Evolutionary conservation across 2,797 vertebrate species (phyloP).

Genomic region (Ispidina lecontei): DNA sequence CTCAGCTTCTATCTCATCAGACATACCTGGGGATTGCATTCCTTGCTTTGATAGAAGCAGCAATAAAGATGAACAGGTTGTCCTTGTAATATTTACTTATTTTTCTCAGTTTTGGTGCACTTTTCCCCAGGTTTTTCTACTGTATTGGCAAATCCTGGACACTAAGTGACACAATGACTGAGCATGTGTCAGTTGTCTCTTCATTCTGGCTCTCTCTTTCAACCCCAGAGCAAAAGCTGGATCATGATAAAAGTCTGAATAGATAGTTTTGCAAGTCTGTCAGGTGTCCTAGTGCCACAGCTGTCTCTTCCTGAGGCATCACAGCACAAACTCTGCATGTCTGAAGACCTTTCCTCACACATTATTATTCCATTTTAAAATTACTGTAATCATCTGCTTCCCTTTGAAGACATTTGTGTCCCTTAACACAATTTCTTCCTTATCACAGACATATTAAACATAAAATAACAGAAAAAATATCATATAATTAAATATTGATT

Average conservation of each 20-base stretch:
- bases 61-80: not conserved
- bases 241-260: not conserved
- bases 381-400: not conserved
- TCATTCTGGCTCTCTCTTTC: not conserved
- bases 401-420: not conserved
- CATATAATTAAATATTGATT: conserved; percentile 65
- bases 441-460: not conserved
- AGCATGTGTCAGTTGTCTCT: not conserved
- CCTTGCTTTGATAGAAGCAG: not conserved
- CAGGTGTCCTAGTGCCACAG: not conserved
- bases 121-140: not conserved
- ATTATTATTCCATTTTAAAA: not conserved
- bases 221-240: not conserved
- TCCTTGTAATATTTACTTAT: not conserved
- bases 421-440: not conserved
- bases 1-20: not conserved
- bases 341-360: not conserved
- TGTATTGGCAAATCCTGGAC: not conserved
- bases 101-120: not conserved
- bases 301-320: not conserved
- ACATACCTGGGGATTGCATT: not conserved
- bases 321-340: not conserved
- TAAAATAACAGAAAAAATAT: conserved; percentile 65
- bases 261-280: not conserved
- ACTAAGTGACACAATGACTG: fast-evolving